Evolutionary conservation across 2,888 invertebrate genomes (phyloP), one percentile per base, ranked within the genome.

Genomic region (Drosophila percnosoma): DNA sequence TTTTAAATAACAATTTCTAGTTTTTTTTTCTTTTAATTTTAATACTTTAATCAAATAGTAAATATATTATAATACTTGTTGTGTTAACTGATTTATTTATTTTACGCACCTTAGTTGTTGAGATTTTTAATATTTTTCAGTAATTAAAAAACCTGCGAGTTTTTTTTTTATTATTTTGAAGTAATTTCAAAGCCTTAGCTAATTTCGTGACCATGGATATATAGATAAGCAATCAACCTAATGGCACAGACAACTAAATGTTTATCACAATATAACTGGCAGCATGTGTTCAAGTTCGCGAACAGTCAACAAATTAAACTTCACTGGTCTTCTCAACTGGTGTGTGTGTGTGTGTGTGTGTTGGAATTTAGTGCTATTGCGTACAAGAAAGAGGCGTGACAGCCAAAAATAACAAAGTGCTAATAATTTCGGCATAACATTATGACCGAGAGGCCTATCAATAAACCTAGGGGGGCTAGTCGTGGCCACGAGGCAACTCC

Each of bases 381-480:
- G 77, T 81, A 85, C 85, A 85, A 88, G 85, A 86, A 83, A 85
- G 83, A 77, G 85, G 85, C 85, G 85, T 88, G 73, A 55, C 86
- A 61, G 67, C 69, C 83, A 55, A 88, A 88, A 76, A 83, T 85
- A 85, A 85, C 81, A 85, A 85, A 85, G 85, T 85, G 85, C 88
- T 86, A 85, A 85, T 85, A 85, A 86, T 85, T 85, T 85, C 69
- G 79, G 78, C 55, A 62, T 70, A 81, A 81, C 86, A 73, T 87
- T 75, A 86, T 85, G 72, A 64, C 73, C 75, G 66, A 61, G 65
- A 40, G 65, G 69, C 61, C 74, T 49, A 77, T 73, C 63, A 71
- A 70, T 68, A 51, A 68, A 15, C 63, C 54, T 21, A 54, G 54
- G 58, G 61, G 38, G 42, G 57, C 48, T 53, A 40, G 68, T 48